Evolutionary conservation across 2,888 invertebrate species (phyloP), one percentile per base, ranked within the genome.

Genomic region (Campoplex capitator): DNA sequence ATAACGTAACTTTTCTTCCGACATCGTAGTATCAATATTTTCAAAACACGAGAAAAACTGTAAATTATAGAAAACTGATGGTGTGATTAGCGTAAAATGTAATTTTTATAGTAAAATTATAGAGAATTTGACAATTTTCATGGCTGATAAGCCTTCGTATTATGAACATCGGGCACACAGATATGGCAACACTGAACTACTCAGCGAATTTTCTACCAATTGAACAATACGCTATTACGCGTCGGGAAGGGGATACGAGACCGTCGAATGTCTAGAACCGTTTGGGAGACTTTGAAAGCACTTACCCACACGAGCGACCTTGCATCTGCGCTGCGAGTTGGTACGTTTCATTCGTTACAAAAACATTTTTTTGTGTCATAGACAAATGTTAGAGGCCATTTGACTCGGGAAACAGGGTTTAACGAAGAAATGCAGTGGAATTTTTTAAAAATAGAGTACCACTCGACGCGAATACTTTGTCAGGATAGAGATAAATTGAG

Each of bases 171-270:
- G 9, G 62, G 62, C 32, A 62, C 32, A 32, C 32, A 62, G 62
- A 62, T 62, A 62, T 62, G 62, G 62, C 62, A 62, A 62, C 62
- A 11, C 28, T 62, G 62, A 62, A 16, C 62, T 62, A 62, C 62
- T 62, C 32, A 62, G 32, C 62, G 32, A 32, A 32, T 62, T 62
- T 62, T 62, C 62, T 62, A 32, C 62, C 62, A 62, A 62, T 62
- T 62, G 62, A 62, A 58, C 28, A 58, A 13, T 28, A 28, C 58
- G 58, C 62, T 32, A 32, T 62, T 62, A 32, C 32, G 62, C 32
- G 4, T 32, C 16, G 32, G 62, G 32, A 62, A 16, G 32, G 62
- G 62, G 62, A 62, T 32, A 32, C 28, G 28, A 32, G 32, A 62
- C 32, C 62, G 32, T 62, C 32, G 32, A 32, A 62, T 32, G 62